Percentiles rank a stretch among this genome's conserved stretches.
phyloP scores from a whole-genome alignment of 37 sponge, comb jelly and placozoan species.

The Chondrilla cf. caribensis region DNA sequence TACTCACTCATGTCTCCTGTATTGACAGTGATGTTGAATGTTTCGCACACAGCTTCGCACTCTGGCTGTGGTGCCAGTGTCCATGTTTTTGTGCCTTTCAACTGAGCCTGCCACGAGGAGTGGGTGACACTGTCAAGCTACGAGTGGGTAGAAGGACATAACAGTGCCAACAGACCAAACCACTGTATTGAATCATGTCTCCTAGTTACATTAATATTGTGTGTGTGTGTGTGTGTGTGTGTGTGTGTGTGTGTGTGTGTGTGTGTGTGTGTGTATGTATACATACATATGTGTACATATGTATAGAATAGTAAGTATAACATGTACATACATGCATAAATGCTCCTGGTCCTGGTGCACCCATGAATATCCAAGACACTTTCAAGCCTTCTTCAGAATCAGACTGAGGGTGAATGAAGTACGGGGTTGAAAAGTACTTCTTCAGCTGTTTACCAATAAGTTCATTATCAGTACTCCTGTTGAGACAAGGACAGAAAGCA shows the following conservation, averaged over 20 bases:
- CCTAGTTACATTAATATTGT: too few species aligned
- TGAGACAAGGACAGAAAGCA: neutral
- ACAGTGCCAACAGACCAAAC: neutral
- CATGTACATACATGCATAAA: constrained; percentile 67
- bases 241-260: too few species aligned
- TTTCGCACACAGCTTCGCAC: constrained; percentile 59
- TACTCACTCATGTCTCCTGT: constrained; percentile 88
- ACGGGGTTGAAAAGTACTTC: constrained; percentile 42
- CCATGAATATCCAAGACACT: constrained; percentile 88
- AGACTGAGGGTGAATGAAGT: constrained; percentile 50
- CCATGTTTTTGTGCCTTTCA: constrained; percentile 80
- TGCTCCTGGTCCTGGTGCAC: constrained; percentile 84
- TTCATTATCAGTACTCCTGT: constrained; percentile 70
- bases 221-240: too few species aligned
- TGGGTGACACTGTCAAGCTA: neutral
- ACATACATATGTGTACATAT: too few species aligned
- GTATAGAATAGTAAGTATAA: neutral
- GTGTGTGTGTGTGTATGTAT: too few species aligned
- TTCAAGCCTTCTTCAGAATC: neutral
- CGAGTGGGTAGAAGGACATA: neutral
- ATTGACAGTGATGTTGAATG: constrained; percentile 73
- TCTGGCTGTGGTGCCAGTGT: constrained; percentile 73
- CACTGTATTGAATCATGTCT: too few species aligned
- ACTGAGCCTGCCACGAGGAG: constrained; percentile 43
- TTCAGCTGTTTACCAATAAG: constrained; percentile 44